A percentile compares a stretch with the other conserved stretches of the same genome.
phyloP scores from a whole-genome alignment of 2,113 vertebrate species.

The Nannobrachium achirus region DNA sequence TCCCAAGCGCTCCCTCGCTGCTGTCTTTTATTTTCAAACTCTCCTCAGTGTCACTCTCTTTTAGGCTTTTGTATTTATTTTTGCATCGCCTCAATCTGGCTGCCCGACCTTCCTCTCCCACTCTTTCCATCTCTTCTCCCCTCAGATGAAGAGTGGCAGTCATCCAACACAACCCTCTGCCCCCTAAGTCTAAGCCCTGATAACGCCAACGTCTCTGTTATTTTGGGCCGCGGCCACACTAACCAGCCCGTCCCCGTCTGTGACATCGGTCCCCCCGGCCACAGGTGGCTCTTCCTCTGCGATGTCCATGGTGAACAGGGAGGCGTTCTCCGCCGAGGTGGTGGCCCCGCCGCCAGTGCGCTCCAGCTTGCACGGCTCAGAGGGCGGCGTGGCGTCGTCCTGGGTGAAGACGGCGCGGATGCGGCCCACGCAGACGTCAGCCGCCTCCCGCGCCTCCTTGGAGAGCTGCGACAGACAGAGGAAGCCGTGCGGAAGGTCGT shows the following conservation, averaged over 20 bases:
- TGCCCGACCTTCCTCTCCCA: slow-evolving; percentile 40
- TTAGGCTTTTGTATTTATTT: slow-evolving; percentile 2
- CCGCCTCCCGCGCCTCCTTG: slow-evolving; percentile 84
- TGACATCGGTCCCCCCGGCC: slow-evolving; percentile 38
- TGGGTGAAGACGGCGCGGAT: slow-evolving; percentile 81
- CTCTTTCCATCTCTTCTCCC: slow-evolving; percentile 14
- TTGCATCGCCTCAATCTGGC: slow-evolving; percentile 21
- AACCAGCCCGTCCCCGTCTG: slow-evolving; percentile 57
- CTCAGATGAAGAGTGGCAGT: slow-evolving; percentile 9
- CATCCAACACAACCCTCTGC: slow-evolving; percentile 29
- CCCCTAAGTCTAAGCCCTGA: slow-evolving; percentile 58
- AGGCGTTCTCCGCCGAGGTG: slow-evolving; percentile 31
- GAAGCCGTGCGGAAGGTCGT: slow-evolving; percentile 92
- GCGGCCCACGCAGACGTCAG: slow-evolving; percentile 81
- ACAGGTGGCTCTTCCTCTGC: slow-evolving; percentile 44
- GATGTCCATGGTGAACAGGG: slow-evolving; percentile 39
- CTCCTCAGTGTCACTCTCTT: slow-evolving; percentile 16
- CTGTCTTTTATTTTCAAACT: not conserved
- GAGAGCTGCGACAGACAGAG: slow-evolving; percentile 88
- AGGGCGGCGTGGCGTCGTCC: slow-evolving; percentile 37
- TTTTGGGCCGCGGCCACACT: slow-evolving; percentile 58
- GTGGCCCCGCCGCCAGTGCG: slow-evolving; percentile 60
- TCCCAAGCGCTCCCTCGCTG: slow-evolving; percentile 5
- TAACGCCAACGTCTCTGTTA: slow-evolving; percentile 57
- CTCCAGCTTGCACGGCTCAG: slow-evolving; percentile 79